Evolutionary conservation across 1,140 invertebrate genomes (phyloP), one percentile per base, ranked within the genome.

Genomic region (Macrotrachela quadricornifera): DNA sequence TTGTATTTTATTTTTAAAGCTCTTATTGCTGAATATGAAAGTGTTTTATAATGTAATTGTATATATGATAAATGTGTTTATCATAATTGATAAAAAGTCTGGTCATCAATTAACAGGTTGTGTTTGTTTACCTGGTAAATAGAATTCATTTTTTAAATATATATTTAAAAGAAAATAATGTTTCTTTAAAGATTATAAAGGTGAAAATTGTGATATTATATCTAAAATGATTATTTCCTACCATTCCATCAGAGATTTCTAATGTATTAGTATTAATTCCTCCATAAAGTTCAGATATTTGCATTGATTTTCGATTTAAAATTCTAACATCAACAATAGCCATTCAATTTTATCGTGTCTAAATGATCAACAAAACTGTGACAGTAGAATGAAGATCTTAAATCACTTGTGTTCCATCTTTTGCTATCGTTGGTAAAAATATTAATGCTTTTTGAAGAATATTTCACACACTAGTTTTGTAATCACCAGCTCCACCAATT

Each of bases 161-260:
- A n/a, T n/a, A n/a, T n/a, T n/a, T n/a, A n/a, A n/a, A n/a, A n/a
- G n/a, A n/a, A n/a, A n/a, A n/a, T n/a, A n/a, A n/a, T n/a, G n/a
- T n/a, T n/a, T n/a, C n/a, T n/a, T n/a, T n/a, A n/a, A n/a, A n/a
- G n/a, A n/a, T n/a, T n/a, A n/a, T n/a, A n/a, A n/a, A n/a, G n/a
- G n/a, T n/a, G n/a, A 80, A 78, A 64, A 67, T 65, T 54, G 41
- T 42, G 44, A 17, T 8, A 30, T 4, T 8, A 30, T 30, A 4
- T 30, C 2, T 30, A 4, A 30, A 44, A 9, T 47, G 30, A 6
- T 47, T 44, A 48, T 53, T 53, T 0, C 51, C 45, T 49, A 87
- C 74, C 6, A 86, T 78, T 6, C 83, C 83, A 69, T 88, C 83
- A 51, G 77, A 75, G 82, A 83, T 86, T 70, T 85, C 81, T 39